phyloP scores from a whole-genome alignment of 1,140 invertebrate species.

The Bradynema listronoti region DNA sequence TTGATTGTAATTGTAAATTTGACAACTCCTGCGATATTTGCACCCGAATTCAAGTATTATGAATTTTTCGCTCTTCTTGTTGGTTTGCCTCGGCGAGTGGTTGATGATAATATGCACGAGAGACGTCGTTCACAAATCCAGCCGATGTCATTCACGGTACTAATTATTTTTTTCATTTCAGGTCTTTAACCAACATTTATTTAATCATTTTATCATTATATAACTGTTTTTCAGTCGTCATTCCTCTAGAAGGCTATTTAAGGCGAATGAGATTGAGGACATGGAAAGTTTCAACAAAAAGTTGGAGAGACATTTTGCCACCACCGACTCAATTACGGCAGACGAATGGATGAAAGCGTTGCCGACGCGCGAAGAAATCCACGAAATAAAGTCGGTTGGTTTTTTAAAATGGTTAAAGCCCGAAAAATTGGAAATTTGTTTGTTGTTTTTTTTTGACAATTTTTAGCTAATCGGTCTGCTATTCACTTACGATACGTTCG shows the following conservation, averaged over 20 bases:
- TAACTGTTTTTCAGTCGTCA: not conserved
- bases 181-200: not conserved
- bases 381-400: constrained; percentile 26
- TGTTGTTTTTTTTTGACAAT: constrained; percentile 1
- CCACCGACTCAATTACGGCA: constrained; percentile 10
- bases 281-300: constrained; percentile 21
- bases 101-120: too few species aligned
- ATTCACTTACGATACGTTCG: too few species aligned
- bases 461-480: constrained; percentile 13
- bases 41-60: too few species aligned
- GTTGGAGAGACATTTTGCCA: constrained; percentile 25
- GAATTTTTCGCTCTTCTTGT: too few species aligned
- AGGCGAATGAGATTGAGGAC: not conserved
- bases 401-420: not conserved
- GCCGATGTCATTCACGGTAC: not conserved
- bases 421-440: not conserved
- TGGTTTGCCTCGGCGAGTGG: too few species aligned
- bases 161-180: not conserved
- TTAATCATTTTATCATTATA: not conserved
- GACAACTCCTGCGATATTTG: too few species aligned
- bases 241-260: too few species aligned
- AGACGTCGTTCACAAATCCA: not conserved
- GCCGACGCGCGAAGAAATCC: constrained; percentile 25
- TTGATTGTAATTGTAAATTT: too few species aligned
- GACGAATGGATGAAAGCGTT: constrained; percentile 32